phyloP scores from a whole-genome alignment of 1,140 invertebrate genomes.

The Sarcophaga peregrina region DNA sequence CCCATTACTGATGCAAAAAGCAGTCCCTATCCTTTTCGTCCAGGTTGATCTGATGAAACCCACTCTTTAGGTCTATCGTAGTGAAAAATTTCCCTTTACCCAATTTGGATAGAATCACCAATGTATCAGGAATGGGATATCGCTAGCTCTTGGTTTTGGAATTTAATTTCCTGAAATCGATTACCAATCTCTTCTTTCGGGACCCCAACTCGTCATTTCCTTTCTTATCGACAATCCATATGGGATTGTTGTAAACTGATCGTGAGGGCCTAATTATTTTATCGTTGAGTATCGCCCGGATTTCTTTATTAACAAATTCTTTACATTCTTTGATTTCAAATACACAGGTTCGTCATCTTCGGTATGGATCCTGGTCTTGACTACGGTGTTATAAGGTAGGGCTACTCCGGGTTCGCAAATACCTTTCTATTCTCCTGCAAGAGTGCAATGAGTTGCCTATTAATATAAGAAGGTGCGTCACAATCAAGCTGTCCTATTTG shows the following conservation, averaged over 20 bases:
- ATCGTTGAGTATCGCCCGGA: not conserved
- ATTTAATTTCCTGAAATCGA: conserved; percentile 44
- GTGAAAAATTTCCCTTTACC: conserved; percentile 3
- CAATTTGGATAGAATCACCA: conserved; percentile 8
- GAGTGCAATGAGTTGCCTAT: not conserved
- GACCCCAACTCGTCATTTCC: conserved; percentile 26
- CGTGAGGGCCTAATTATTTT: not conserved
- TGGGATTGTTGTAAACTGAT: not conserved
- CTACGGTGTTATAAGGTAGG: not conserved
- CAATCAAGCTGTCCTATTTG: not conserved
- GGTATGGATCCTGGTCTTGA: not conserved
- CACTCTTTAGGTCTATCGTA: not conserved
- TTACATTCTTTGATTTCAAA: not conserved
- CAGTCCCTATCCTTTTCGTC: not conserved
- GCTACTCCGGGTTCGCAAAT: not conserved
- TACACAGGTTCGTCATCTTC: not conserved
- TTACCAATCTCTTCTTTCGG: conserved; percentile 42
- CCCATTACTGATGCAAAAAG: not conserved
- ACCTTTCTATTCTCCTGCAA: not conserved
- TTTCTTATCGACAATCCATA: not conserved
- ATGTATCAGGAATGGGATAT: conserved; percentile 39
- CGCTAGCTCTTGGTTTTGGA: conserved; percentile 2
- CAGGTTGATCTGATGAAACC: not conserved
- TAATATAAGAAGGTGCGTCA: not conserved
- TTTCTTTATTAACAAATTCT: not conserved